Evolutionary conservation across 2,113 vertebrate genomes (phyloP), one percentile per base, ranked within the genome.

Genomic region (Cariama cristata): DNA sequence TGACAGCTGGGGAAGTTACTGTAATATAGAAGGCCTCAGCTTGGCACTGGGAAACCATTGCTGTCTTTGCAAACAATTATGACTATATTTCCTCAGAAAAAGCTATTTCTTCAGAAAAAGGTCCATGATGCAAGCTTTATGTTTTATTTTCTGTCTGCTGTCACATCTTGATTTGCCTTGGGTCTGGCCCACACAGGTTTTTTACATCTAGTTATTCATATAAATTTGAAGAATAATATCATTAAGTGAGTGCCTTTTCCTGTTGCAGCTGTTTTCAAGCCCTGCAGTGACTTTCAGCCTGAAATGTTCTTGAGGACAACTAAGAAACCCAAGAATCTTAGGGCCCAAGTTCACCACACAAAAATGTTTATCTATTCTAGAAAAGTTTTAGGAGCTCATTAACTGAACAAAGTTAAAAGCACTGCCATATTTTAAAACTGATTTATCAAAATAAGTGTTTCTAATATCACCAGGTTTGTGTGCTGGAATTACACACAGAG

Each of bases 1-100:
- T 91, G 90, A 90, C 88, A 93, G 62, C 32, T 60, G 77, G 64
- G 67, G 74, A 93, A 96, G 80, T 93, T 93, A 86, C 55, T 69
- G 58, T 92, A 58, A 88, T 86, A 63, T 7, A 50, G 68, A 94
- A 90, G 32, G 62, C n/a, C 60, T 88, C 32, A 72, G 44, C 40
- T 73, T 84, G 80, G 66, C 93, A 91, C 75, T 42, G 64, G 73
- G 35, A 68, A 87, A 56, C 71, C 44, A 63, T 86, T 96, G 96
- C 59, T 90, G 59, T 47, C 68, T 93, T 94, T 92, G 84, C 83
- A 91, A 91, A 80, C 11, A 86, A 87, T 84, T 88, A 85, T 40
- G 38, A 53, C 32, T 55, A 19, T 74, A 83, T 80, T 85, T 96
- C 73, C 23, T 80, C 67, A 85, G 74, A 75, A 87, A 58, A 81